Conservation (phyloP, 2,797 vertebrate genomes). For the Oophaga sylvatica region DNA sequence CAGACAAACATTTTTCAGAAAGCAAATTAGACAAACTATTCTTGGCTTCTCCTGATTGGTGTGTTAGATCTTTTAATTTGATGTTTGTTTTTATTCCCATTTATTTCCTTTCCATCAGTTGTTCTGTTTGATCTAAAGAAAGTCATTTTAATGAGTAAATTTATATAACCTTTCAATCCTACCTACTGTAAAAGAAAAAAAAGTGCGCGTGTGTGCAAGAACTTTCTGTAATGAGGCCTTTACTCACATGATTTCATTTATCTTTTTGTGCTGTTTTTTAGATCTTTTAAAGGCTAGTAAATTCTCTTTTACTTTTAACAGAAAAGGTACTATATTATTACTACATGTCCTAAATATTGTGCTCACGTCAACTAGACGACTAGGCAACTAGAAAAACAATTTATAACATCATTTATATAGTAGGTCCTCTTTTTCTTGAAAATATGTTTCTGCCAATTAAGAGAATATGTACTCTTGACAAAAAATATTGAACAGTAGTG, state of each 20-base stretch:
- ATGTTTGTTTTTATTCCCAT: constrained; percentile 35
- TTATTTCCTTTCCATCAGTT: constrained; percentile 18
- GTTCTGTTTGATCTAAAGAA: constrained; percentile 41
- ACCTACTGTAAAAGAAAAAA: neutral
- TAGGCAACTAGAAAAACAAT: neutral
- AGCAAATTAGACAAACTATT: neutral
- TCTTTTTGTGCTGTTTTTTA: constrained; percentile 14
- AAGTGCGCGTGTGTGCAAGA: constrained; percentile 9
- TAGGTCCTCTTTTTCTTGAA: no score
- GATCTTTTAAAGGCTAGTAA: constrained; percentile 35
- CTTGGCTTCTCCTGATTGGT: constrained; percentile 25
- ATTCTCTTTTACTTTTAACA: constrained; percentile 25
- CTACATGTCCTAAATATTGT: constrained; percentile 15
- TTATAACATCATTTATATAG: neutral
- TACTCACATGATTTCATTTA: constrained; percentile 39
- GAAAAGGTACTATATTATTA: constrained; percentile 3
- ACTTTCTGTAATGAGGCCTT: constrained; percentile 41
- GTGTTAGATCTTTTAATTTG: constrained; percentile 41
- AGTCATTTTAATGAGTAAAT: constrained; percentile 17
- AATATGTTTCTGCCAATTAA: no score
- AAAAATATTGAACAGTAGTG: no score
- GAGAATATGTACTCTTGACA: no score
- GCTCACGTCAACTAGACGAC: constrained; percentile 10
- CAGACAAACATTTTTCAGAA: neutral
- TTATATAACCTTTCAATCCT: constrained; percentile 16